A percentile compares a stretch with the other conserved stretches of the same genome.
These are phyloP conservation scores for Gambusia yucatana DNA, from an alignment of 2,797 vertebrate species.

Conservation along the genomic window DNA sequence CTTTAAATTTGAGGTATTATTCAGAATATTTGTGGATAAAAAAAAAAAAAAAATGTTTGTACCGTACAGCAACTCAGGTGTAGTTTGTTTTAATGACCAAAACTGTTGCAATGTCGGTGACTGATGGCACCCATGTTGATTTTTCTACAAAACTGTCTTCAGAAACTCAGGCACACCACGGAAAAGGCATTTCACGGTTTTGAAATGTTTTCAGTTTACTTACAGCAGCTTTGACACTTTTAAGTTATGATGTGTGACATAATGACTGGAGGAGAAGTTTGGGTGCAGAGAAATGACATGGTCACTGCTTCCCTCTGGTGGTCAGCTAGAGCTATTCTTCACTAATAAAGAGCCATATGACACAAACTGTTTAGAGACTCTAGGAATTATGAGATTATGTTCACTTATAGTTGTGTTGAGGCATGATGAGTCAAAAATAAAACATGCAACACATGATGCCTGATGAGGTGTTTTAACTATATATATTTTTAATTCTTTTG, in stretches of 20 bases:
- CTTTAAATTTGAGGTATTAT: background rate
- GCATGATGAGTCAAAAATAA: background rate
- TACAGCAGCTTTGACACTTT: slow-evolving; percentile 4
- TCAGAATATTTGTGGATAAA: slow-evolving; percentile 5
- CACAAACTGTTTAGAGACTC: background rate
- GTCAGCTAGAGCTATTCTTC: background rate
- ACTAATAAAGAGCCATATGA: background rate
- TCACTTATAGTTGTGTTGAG: background rate
- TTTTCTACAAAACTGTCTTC: background rate
- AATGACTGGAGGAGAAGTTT: background rate
- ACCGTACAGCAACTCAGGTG: slow-evolving; percentile 15
- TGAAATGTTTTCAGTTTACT: slow-evolving; percentile 1
- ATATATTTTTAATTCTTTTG: background rate
- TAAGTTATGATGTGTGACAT: slow-evolving; percentile 23
- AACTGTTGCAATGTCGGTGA: slow-evolving; percentile 14
- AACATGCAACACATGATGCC: background rate
- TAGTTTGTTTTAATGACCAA: slow-evolving; percentile 27
- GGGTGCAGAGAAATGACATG: background rate
- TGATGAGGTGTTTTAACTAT: background rate
- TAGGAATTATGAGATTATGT: background rate
- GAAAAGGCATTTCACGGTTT: slow-evolving; percentile 1
- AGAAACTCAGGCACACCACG: background rate
- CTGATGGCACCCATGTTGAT: slow-evolving; percentile 9
- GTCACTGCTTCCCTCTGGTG: slow-evolving; percentile 48
- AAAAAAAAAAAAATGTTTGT: background rate